Evolutionary conservation across 2,113 vertebrate species (phyloP).

Genomic region (Lonchura striata): DNA sequence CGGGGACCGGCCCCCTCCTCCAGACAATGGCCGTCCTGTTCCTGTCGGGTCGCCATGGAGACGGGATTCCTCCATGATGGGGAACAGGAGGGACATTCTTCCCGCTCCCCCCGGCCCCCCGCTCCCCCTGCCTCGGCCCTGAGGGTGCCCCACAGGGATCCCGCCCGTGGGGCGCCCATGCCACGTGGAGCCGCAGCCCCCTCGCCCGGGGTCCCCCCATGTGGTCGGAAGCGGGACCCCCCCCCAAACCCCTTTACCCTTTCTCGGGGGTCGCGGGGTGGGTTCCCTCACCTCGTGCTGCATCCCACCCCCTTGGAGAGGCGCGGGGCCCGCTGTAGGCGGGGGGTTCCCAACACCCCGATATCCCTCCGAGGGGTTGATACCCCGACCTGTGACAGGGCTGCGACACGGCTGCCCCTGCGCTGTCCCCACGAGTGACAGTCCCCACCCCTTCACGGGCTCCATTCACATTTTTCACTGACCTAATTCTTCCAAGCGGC

Average conservation of each 20-base stretch:
- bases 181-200: neutral
- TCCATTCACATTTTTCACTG: neutral
- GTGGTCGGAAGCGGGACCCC: neutral
- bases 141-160: neutral
- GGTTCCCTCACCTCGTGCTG: neutral
- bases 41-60: conserved; percentile 30
- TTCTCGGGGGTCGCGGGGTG: neutral
- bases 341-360: neutral
- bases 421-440: neutral
- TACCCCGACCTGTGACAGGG: neutral
- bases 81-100: conserved; percentile 10
- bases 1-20: neutral
- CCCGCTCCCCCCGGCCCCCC: neutral
- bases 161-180: neutral
- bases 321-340: neutral
- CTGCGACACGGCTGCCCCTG: neutral
- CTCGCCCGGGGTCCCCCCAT: neutral
- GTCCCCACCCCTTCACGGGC: neutral
- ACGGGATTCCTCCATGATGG: conserved; percentile 48
- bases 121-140: neutral
- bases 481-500: neutral
- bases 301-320: neutral
- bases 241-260: neutral
- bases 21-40: conserved; percentile 14
- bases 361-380: neutral